Evolutionary conservation across 2,113 vertebrate genomes (phyloP).

Genomic region (Dipodomys merriami): DNA sequence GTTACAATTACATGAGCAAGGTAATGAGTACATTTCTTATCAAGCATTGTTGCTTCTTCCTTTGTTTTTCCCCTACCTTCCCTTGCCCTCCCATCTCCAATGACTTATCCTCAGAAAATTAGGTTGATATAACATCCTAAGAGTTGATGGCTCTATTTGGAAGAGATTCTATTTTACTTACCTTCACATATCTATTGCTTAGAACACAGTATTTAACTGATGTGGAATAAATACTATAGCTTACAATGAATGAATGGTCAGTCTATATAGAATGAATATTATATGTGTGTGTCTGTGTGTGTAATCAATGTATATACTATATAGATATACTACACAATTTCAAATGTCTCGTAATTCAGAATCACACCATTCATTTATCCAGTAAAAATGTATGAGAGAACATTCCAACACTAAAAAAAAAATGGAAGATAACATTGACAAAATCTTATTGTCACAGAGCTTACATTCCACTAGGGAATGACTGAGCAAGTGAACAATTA

Average conservation of each 20-base stretch:
- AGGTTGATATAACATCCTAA: background rate
- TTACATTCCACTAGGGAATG: conserved; percentile 13
- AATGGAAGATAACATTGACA: background rate
- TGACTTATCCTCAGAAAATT: background rate
- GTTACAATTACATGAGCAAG: too few species aligned
- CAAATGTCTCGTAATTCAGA: background rate
- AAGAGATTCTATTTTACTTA: background rate
- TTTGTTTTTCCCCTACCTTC: too few species aligned
- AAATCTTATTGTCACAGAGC: background rate
- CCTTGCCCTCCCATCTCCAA: background rate
- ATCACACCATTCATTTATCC: background rate
- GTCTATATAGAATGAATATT: background rate
- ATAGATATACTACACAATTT: background rate
- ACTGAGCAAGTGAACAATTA: conserved; percentile 14
- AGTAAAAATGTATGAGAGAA: background rate
- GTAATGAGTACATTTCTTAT: too few species aligned
- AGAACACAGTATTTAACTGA: conserved; percentile 1
- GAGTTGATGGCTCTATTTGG: background rate
- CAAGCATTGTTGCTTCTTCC: too few species aligned
- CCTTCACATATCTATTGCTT: background rate
- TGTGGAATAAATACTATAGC: background rate
- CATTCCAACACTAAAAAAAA: background rate
- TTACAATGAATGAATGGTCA: background rate
- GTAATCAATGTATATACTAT: background rate
- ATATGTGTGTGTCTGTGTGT: background rate